Conservation (phyloP, 1,140 invertebrate genomes). For the Meloidogyne exigua region DNA sequence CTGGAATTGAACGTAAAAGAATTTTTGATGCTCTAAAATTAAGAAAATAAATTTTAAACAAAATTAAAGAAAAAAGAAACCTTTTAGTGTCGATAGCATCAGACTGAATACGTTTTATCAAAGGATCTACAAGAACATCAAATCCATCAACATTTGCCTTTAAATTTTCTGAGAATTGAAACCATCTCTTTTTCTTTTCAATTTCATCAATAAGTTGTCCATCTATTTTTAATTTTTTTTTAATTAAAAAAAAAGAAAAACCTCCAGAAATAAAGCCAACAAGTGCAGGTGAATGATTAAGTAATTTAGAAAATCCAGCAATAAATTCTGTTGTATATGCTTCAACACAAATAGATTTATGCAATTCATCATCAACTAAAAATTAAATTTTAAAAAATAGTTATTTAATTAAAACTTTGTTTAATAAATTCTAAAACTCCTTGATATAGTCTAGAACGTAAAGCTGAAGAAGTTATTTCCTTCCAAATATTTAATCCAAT, state of each 20-base stretch:
- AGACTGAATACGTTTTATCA: not conserved
- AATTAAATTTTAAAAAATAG: not conserved
- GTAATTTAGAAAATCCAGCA: constrained; percentile 5
- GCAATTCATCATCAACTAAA: constrained; percentile 18
- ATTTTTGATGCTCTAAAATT: constrained; percentile 15
- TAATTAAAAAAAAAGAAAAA: not conserved
- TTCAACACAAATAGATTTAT: not conserved
- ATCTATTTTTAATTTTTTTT: not conserved
- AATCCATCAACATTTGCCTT: not conserved
- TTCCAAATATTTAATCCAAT: constrained; percentile 9
- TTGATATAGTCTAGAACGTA: constrained; percentile 6
- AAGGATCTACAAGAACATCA: constrained; percentile 2
- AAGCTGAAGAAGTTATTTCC: constrained; percentile 11
- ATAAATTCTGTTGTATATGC: constrained; percentile 16
- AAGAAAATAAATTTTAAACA: not conserved
- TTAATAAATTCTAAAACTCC: not conserved
- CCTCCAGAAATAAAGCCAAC: constrained; percentile 1
- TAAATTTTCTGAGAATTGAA: constrained; percentile 2
- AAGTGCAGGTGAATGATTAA: constrained; percentile 2
- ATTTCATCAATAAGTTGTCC: not conserved
- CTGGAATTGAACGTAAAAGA: constrained; percentile 10
- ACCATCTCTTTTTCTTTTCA: not conserved
- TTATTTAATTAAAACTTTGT: not conserved
- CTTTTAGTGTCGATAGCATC: not conserved
- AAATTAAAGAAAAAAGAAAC: too few species aligned